Base-by-base conservation (phyloP, 1,140 invertebrate species). In the Amyelois transitella region DNA sequence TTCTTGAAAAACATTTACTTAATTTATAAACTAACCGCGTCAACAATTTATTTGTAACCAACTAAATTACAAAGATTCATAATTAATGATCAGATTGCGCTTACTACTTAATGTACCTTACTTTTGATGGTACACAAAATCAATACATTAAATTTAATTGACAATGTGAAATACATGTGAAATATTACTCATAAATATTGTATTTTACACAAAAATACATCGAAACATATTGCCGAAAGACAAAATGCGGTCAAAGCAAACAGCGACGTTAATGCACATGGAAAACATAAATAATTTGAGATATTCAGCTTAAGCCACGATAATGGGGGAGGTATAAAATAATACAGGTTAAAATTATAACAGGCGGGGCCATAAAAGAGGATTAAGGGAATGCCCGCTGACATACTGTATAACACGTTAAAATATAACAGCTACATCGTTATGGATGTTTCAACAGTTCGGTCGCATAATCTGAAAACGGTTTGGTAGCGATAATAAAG, bases 321-420 rank as follows among this genome's bases (percentile, higher is more conserved):
- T 68, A 71, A 70, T 68, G 67, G 51, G 38, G n/a, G 49, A 61
- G 58, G 64, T 70, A 66, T 71, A 74, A 74, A 71, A 65, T 69
- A 70, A 71, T 64, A 53, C 62, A 68, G 68, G 63, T 74, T 74
- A 74, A 74, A 74, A 69, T 71, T 74, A 74, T 67, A 71, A 64
- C 70, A 54, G 25, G 47, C 51, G 47, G 55, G 58, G 51, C 67
- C 67, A 70, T 73, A 69, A 76, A 71, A 45, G 62, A 51, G 70
- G 68, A 71, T 76, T 73, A 76, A 66, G 64, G 51, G 57, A 50
- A 62, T 56, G 59, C 53, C 51, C 73, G 70, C 60, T 73, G 73
- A 76, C 73, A 68, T 52, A 65, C 58, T 54, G 62, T 64, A 68
- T 66, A 58, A 51, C 62, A 48, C 50, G 22, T 57, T 64, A 64